Base-by-base conservation (phyloP, 2,888 invertebrate species). In the Ormyrus pomaceus region DNA sequence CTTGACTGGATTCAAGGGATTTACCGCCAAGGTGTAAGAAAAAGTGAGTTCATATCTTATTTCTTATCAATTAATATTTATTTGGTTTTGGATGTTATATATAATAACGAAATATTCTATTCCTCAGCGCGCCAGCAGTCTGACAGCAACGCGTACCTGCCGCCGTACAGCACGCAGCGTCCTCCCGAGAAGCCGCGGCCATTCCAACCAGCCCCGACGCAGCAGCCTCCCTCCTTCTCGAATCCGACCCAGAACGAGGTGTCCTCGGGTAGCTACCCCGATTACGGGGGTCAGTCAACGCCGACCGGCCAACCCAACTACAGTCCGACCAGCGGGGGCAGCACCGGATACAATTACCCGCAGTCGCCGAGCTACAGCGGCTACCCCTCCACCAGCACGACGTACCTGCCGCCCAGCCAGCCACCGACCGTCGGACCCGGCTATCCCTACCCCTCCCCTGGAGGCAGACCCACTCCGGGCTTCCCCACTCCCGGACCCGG, bases 1-100 rank as follows among this genome's bases (percentile, higher is more conserved):
- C 93, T 95, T 79, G 94, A 94, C 84, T 95, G 95, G 95, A 93
- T 95, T 83, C 95, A 95, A 89, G 94, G 94, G 84, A 93, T 94
- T 80, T 95, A 95, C 87, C 80, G 77, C 0, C 93, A 94, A 87
- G 92, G 92, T 83, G 91, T 91, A 82, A 89, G 92, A 86, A 92
- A 91, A 91, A 92, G 93, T 93, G 91, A 84, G 91, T 89, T 46
- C 58, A 0, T n/a, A 50, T 66, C 51, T 10, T 9, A 65, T 0
- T 19, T 61, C 19, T 10, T 55, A 51, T 48, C 6, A 9, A 34
- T 34, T 45, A 73, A 55, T 13, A 34, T 34, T 59, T 46, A 6
- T 62, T 11, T 62, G 5, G 56, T 7, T 10, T 46, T 13, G 46
- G 11, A 46, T 11, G 3, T 34, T 34, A 10, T 61, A 2, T 9